Percentiles rank a stretch among this genome's conserved stretches.
Conservation (phyloP, 2,797 vertebrate species). For the Sebastiscus albofasciatus region DNA sequence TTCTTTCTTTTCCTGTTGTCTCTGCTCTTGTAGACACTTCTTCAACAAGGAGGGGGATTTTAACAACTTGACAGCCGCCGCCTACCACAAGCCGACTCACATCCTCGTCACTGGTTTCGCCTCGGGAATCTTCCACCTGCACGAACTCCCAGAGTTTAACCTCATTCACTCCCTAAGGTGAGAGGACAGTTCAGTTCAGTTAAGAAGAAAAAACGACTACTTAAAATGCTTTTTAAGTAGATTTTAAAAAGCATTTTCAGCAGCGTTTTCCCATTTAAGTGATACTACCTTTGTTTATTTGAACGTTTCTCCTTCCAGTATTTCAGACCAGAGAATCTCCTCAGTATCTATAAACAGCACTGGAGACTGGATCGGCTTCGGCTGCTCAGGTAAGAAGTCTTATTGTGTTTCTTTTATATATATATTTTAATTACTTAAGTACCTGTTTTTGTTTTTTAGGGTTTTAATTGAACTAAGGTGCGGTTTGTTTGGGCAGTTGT, state of each 20-base stretch:
- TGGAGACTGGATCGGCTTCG: constrained; percentile 97
- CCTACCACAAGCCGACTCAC: constrained; percentile 90
- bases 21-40: constrained; percentile 84
- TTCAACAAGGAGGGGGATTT: constrained; percentile 97
- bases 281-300: not conserved
- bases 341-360: constrained; percentile 89
- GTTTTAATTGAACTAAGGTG: too few relatives aligned
- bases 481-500: too few relatives aligned
- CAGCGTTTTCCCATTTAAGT: not conserved
- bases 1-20: not conserved
- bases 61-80: constrained; percentile 88
- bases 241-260: not conserved
- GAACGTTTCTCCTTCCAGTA: constrained; percentile 75
- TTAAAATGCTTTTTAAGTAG: too few relatives aligned
- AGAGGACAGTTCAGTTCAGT: not conserved
- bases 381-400: constrained; percentile 88
- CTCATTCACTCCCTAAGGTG: constrained; percentile 96
- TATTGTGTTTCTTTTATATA: not conserved
- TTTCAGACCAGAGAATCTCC: constrained; percentile 92
- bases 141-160: constrained; percentile 94
- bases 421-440: not conserved
- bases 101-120: constrained; percentile 94
- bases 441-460: too few relatives aligned
- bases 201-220: not conserved
- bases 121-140: constrained; percentile 97